These are phyloP conservation scores for Corythornis cristatus DNA, from an alignment of 2,113 vertebrate species.

Conservation along the genomic window DNA sequence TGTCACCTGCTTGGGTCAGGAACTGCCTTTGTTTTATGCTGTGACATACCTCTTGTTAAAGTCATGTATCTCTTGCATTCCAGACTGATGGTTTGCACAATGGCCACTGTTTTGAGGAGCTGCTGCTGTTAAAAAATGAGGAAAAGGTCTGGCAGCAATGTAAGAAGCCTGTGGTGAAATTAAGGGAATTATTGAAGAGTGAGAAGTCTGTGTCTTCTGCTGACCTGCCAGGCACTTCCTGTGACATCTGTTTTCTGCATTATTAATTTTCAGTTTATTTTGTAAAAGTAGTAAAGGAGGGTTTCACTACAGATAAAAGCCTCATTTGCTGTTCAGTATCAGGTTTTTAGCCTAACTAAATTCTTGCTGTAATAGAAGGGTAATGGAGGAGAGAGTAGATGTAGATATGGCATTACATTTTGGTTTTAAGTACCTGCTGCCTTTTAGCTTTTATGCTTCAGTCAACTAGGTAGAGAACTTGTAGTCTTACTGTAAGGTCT, in stretches of 20 bases:
- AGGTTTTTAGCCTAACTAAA: not conserved
- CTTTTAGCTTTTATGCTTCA: not conserved
- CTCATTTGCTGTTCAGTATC: not conserved
- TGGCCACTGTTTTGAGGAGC: not conserved
- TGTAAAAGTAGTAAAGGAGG: not conserved
- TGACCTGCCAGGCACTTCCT: not conserved
- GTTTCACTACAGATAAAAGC: not conserved
- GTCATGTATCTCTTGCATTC: not conserved
- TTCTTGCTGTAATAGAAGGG: not conserved
- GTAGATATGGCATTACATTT: not conserved
- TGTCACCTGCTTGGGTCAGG: not conserved
- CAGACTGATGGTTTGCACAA: not conserved
- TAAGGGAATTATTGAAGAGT: not conserved
- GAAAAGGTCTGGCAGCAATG: not conserved
- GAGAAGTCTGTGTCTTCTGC: not conserved
- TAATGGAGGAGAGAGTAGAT: not conserved
- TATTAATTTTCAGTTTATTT: not conserved
- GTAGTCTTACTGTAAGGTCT: not conserved
- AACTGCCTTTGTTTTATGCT: not conserved
- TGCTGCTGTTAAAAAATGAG: not conserved
- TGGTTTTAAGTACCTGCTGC: not conserved
- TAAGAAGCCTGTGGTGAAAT: not conserved
- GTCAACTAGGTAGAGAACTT: not conserved
- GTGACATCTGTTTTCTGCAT: not conserved
- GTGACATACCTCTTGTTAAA: rapidly evolving